Percentiles rank a stretch among this genome's conserved stretches.
phyloP scores from a whole-genome alignment of 1,140 invertebrate genomes.

The Capitella teleta region DNA sequence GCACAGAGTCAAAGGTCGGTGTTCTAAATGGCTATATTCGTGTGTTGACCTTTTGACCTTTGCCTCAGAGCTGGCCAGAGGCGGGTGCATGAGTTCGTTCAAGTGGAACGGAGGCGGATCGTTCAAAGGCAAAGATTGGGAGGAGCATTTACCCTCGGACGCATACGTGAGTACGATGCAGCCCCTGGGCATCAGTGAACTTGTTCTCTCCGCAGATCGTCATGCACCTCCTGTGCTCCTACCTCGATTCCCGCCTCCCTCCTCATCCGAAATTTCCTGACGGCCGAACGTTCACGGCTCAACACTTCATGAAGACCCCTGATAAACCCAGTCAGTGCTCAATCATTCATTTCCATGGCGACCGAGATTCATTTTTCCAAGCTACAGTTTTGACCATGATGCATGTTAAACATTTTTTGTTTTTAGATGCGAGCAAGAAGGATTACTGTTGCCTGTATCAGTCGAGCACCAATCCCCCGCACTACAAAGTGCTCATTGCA shows the following conservation, averaged over 20 bases:
- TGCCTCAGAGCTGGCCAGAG: slow-evolving; percentile 59
- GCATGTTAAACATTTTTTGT: no score
- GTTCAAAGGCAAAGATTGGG: slow-evolving; percentile 64
- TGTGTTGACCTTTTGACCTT: neutral
- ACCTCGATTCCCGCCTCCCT: slow-evolving; percentile 67
- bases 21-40: neutral
- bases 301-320: slow-evolving; percentile 50
- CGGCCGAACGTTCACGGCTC: slow-evolving; percentile 60
- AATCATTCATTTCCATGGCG: neutral
- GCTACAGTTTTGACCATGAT: no score
- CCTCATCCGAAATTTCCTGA: slow-evolving; percentile 62
- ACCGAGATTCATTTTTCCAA: neutral
- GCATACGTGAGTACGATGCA: slow-evolving; percentile 60
- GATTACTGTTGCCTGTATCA: slow-evolving; percentile 40
- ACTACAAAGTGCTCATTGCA: slow-evolving; percentile 57
- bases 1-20: slow-evolving; percentile 57
- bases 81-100: slow-evolving; percentile 69
- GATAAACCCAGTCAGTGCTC: slow-evolving; percentile 45
- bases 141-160: slow-evolving; percentile 66
- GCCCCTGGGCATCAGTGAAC: no score
- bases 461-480: slow-evolving; percentile 54
- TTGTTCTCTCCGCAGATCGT: slow-evolving; percentile 51
- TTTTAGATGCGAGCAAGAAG: slow-evolving; percentile 24
- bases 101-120: slow-evolving; percentile 64
- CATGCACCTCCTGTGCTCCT: slow-evolving; percentile 70